Base-by-base conservation (phyloP, 2,797 vertebrate genomes). In the Lophotriccus pileatus region DNA sequence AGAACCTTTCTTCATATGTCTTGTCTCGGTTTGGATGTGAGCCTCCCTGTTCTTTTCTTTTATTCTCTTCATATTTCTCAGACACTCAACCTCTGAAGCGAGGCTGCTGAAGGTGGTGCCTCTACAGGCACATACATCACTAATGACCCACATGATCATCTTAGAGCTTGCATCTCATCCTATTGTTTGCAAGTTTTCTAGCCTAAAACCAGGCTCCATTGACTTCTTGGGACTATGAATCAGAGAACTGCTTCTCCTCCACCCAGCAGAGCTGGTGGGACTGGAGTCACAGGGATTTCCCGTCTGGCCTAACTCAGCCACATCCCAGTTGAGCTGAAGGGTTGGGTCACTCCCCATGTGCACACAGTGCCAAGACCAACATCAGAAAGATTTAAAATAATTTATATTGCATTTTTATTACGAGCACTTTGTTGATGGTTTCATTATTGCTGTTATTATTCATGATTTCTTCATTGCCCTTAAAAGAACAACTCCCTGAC, bases 191-290 rank as follows among this genome's bases (percentile, higher is more conserved):
- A 70, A 28, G 25, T 69, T 91, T 91, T 66, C 39, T 56, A 41
- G 22, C 34, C 83, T 72, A 46, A 89, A 85, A 37, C 55, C 24
- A 41, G 19, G 19, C 32, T 88, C 22, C 23, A 4, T 39, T 82
- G 92, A 55, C 91, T 95, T 68, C 46, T 66, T 68, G 41, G 72
- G 55, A 36, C 34, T 73, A 1, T 56, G 79, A 89, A 37, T 82
- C 70, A 80, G 59, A 20, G 34, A 59, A 59, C 39, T 49, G 60
- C 37, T 79, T 21, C 46, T 94, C 39, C 53, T 79, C 59, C 63
- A n/a, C 14, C 41, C 6, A 0, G 15, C 5, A 3, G 2, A 11
- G 56, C 25, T 76, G 46, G 80, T 9, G 5, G 2, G 9, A 55
- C 22, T 69, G 43, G 83, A 93, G 39, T 49, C 62, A 43, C 56